Evolutionary conservation across 2,888 invertebrate species (phyloP).

Genomic region (Drosophila multiciliata): DNA sequence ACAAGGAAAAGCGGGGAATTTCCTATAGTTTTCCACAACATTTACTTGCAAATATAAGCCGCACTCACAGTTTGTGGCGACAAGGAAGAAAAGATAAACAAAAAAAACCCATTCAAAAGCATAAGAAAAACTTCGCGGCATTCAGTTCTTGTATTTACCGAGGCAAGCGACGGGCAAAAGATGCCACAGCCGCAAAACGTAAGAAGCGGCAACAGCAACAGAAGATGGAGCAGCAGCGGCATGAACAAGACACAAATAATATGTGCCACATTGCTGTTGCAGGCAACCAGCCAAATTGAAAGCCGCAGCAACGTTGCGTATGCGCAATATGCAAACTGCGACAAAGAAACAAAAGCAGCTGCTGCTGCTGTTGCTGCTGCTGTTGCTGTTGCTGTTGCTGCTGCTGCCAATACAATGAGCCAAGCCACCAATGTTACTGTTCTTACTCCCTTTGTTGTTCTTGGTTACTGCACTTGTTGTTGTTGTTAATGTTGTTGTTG

Average conservation of each 20-base stretch:
- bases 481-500: constrained; percentile 17
- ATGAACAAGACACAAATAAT: constrained; percentile 32
- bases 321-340: constrained; percentile 62
- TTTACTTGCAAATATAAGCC: constrained; percentile 16
- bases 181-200: neutral
- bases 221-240: constrained; percentile 5
- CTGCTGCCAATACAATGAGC: constrained; percentile 48
- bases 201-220: neutral
- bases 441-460: constrained; percentile 3
- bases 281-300: constrained; percentile 47
- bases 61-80: neutral
- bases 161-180: constrained; percentile 25
- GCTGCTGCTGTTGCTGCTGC: constrained; percentile 21
- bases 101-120: constrained; percentile 20
- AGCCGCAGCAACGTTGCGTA: constrained; percentile 67
- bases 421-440: constrained; percentile 32
- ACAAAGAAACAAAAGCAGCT: constrained; percentile 38
- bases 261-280: constrained; percentile 31
- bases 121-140: constrained; percentile 17
- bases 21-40: constrained; percentile 13
- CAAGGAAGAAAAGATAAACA: neutral
- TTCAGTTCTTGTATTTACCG: constrained; percentile 56
- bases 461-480: constrained; percentile 14
- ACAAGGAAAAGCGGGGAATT: constrained; percentile 1
- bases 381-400: constrained; percentile 20